These are phyloP conservation scores for Recurvirostra avosetta DNA, from an alignment of 2,113 vertebrate species.

Conservation along the genomic window DNA sequence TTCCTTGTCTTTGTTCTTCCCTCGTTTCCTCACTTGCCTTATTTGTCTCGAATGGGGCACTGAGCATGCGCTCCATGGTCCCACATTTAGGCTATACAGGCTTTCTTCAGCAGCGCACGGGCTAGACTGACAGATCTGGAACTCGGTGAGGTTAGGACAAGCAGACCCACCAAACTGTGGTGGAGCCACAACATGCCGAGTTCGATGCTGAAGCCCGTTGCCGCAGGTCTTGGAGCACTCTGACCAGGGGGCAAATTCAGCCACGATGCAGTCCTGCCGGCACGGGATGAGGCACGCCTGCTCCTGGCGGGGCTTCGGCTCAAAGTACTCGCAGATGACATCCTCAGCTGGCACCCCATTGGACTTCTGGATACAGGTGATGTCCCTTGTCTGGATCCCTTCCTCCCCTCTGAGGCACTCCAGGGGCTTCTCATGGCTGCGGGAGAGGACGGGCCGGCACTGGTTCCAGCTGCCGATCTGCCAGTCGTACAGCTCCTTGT, in stretches of 20 bases:
- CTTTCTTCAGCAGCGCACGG: conserved; percentile 81
- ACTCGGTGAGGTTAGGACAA: conserved; percentile 93
- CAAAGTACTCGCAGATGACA: conserved; percentile 96
- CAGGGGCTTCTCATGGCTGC: conserved; percentile 71
- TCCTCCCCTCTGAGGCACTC: conserved; percentile 86
- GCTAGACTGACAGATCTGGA: conserved; percentile 84
- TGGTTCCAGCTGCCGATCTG: conserved; percentile 86
- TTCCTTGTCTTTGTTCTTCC: conserved; percentile 84
- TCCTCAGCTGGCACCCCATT: conserved; percentile 81
- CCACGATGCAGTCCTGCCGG: conserved; percentile 89
- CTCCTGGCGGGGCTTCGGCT: conserved; percentile 90
- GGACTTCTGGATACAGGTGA: conserved; percentile 84
- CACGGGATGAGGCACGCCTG: conserved; percentile 96
- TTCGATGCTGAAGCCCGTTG: conserved; percentile 86
- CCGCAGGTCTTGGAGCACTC: conserved; percentile 93
- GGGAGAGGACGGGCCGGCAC: conserved; percentile 84
- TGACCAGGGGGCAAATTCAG: conserved; percentile 89
- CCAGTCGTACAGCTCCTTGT: conserved; percentile 95
- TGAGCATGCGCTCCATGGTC: conserved; percentile 82
- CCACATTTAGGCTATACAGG: conserved; percentile 84
- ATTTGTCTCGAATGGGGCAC: conserved; percentile 72
- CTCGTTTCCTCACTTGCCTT: conserved; percentile 82
- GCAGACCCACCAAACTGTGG: conserved; percentile 84
- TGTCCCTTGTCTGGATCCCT: conserved; percentile 90
- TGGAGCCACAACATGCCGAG: conserved; percentile 85